Percentiles rank a stretch among this genome's conserved stretches.
Evolutionary conservation across 2,888 invertebrate species (phyloP).

Genomic region (Campaea margaritaria): DNA sequence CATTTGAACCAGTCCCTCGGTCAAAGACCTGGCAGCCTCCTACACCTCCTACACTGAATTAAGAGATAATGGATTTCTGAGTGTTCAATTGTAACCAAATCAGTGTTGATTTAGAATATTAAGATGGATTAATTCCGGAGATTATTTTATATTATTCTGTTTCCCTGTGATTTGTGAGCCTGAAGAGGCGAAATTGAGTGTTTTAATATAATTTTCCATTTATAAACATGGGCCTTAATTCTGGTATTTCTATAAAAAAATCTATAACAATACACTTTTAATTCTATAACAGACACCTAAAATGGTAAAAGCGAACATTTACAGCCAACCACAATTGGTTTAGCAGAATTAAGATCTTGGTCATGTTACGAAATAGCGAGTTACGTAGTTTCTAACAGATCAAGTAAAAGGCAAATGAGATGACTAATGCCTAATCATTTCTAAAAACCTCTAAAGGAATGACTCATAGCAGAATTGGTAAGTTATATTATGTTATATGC

Average conservation of each 20-base stretch:
- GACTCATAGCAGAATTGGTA: constrained; percentile 13
- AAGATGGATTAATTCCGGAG: neutral
- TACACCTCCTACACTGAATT: constrained; percentile 41
- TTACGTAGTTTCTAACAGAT: neutral
- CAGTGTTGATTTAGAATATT: constrained; percentile 22
- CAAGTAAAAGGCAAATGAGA: constrained; percentile 15
- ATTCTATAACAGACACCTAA: no score
- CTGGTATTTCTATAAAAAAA: no score
- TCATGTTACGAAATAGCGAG: neutral
- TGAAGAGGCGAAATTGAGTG: no score
- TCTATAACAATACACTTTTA: no score
- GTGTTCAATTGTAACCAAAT: constrained; percentile 42
- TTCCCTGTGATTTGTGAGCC: no score
- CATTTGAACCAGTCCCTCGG: constrained; percentile 47
- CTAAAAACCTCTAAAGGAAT: constrained; percentile 17
- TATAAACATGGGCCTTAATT: no score
- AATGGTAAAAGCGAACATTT: no score
- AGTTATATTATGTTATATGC: no score
- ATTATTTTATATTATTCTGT: no score
- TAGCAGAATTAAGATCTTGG: no score
- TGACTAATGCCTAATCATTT: constrained; percentile 21
- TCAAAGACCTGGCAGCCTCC: constrained; percentile 46
- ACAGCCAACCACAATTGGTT: no score
- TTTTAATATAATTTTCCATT: no score
- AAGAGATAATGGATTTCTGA: constrained; percentile 40